Conservation (phyloP, 1,140 invertebrate genomes). For the Drepana arcuata region DNA sequence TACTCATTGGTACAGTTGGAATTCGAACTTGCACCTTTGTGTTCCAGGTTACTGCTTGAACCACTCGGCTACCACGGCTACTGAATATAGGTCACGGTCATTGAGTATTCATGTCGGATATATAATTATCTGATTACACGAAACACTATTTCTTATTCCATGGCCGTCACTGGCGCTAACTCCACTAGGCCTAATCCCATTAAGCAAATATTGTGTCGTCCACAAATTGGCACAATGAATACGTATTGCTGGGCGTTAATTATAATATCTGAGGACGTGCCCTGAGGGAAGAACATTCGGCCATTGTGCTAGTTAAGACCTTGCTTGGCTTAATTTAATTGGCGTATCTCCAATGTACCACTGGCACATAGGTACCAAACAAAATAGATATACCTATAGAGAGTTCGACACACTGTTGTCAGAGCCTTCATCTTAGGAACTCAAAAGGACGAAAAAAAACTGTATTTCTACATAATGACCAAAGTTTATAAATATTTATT, state of each 20-base stretch:
- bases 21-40: no score
- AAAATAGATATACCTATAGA: no score
- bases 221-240: conserved; percentile 28
- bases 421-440: conserved; percentile 1
- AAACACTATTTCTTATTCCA: conserved; percentile 10
- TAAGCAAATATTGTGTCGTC: conserved; percentile 23
- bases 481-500: no score
- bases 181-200: conserved; percentile 5
- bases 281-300: conserved; percentile 11
- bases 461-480: no score
- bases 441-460: no score
- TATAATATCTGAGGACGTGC: conserved; percentile 23
- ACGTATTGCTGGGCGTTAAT: conserved; percentile 27
- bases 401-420: conserved; percentile 9
- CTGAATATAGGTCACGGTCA: no score
- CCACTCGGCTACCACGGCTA: no score
- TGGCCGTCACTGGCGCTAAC: conserved; percentile 1
- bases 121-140: no score
- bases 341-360: neutral
- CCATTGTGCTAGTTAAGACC: conserved; percentile 11
- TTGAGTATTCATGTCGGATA: no score
- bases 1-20: no score
- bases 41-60: no score
- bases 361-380: no score
- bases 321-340: conserved; percentile 1